Evolutionary conservation across 2,113 vertebrate species (phyloP).

Genomic region (Tragelaphus scriptus): DNA sequence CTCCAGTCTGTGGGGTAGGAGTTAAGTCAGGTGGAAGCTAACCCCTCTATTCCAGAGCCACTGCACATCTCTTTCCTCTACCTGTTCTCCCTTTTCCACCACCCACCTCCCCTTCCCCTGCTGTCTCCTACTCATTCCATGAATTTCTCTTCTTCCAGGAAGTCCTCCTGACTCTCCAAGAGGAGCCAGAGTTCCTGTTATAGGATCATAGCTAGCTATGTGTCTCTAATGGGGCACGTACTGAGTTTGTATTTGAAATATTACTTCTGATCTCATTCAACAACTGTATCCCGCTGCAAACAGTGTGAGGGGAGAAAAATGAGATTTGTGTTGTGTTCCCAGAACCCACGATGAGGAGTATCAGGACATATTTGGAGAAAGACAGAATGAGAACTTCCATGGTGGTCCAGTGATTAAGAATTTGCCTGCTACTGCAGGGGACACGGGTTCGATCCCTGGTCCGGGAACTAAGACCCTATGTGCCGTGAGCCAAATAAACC

Average conservation of each 20-base stretch:
- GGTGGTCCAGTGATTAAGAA: not conserved
- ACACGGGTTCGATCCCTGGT: not conserved
- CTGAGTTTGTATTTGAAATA: not conserved
- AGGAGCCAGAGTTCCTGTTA: not conserved
- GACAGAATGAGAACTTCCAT: not conserved
- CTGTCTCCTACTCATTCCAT: not conserved
- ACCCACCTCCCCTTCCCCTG: accelerated
- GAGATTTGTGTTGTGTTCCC: not conserved
- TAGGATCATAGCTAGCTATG: not conserved
- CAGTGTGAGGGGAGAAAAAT: not conserved
- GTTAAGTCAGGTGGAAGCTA: not conserved
- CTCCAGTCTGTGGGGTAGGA: conserved; percentile 75
- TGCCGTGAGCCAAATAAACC: not conserved
- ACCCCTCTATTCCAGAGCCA: not conserved
- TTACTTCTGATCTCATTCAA: not conserved
- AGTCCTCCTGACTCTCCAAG: not conserved
- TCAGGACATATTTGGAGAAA: not conserved
- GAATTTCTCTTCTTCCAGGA: not conserved
- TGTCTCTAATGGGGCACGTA: not conserved
- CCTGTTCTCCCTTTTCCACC: not conserved
- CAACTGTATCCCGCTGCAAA: not conserved
- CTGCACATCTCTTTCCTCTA: no score
- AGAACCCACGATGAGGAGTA: not conserved
- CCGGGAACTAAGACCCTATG: not conserved
- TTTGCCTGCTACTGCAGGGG: not conserved